phyloP scores from a whole-genome alignment of 2,797 vertebrate genomes.

The Pantherophis vulpinus region DNA sequence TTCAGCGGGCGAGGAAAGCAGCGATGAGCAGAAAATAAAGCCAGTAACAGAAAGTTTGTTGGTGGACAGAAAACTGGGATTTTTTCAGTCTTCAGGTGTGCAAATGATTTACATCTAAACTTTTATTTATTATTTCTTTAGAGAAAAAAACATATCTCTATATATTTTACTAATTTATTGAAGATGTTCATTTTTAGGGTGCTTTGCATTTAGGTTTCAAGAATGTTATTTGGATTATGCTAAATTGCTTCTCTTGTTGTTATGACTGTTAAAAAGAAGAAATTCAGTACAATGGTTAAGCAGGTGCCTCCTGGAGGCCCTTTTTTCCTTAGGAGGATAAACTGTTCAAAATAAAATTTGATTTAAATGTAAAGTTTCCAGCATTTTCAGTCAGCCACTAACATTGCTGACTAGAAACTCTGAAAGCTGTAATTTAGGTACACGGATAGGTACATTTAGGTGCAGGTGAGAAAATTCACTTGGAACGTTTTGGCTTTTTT shows the following conservation, averaged over 20 bases:
- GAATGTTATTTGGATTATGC: neutral
- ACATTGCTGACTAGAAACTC: neutral
- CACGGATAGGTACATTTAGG: neutral
- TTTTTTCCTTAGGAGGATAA: neutral
- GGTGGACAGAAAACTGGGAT: conserved; percentile 71
- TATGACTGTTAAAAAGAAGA: neutral
- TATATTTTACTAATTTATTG: neutral
- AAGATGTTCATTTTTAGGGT: neutral
- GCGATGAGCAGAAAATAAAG: conserved; percentile 91
- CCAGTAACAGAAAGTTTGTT: conserved; percentile 85
- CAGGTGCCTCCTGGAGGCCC: neutral
- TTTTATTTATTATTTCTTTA: fast-evolving
- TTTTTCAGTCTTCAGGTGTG: conserved; percentile 95
- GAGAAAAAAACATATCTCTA: no score
- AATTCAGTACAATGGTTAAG: neutral
- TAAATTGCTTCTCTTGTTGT: neutral
- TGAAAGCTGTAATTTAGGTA: neutral
- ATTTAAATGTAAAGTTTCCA: neutral
- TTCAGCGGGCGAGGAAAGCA: conserved; percentile 82
- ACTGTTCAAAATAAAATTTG: neutral
- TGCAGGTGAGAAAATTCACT: neutral
- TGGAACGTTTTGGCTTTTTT: neutral
- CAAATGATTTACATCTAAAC: conserved; percentile 33
- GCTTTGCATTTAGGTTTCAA: neutral
- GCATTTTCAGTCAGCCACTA: neutral